Conservation (phyloP, 2,888 invertebrate species). For the Limulus polyphemus region DNA sequence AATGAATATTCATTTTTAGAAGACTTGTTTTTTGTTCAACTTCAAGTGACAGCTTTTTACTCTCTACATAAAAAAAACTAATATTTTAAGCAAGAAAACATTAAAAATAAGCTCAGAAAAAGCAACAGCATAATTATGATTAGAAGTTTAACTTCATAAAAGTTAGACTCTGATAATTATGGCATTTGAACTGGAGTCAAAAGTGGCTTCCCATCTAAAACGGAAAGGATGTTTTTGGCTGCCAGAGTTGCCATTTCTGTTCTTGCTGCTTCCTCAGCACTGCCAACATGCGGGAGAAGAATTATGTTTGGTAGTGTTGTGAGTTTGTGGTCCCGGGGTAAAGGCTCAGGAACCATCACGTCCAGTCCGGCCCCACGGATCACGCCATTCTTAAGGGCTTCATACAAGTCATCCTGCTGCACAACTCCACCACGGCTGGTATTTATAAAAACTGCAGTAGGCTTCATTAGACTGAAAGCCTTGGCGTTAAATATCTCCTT, state of each 20-base stretch:
- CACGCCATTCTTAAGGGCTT: constrained; percentile 53
- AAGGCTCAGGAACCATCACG: constrained; percentile 79
- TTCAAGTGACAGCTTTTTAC: too few species aligned
- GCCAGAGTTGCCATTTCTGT: constrained; percentile 11
- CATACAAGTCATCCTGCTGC: constrained; percentile 63
- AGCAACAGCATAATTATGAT: too few species aligned
- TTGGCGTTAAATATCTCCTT: constrained; percentile 59
- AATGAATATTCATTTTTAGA: too few species aligned
- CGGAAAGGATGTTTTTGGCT: constrained; percentile 12
- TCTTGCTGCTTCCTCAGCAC: constrained; percentile 10
- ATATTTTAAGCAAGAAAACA: too few species aligned
- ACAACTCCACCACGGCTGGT: constrained; percentile 40
- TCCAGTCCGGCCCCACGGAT: constrained; percentile 79
- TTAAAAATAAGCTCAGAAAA: too few species aligned
- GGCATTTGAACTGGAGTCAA: constrained; percentile 7
- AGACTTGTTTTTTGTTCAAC: too few species aligned
- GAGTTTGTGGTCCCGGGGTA: constrained; percentile 67
- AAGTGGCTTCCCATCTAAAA: constrained; percentile 4
- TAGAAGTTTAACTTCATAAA: too few species aligned
- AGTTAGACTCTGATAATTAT: too few species aligned
- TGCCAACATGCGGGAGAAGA: constrained; percentile 23
- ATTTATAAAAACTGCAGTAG: constrained; percentile 70
- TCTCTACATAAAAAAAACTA: too few species aligned
- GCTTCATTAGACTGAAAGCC: constrained; percentile 79
- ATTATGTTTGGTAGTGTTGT: constrained; percentile 60